A percentile compares a stretch with the other conserved stretches of the same genome.
Evolutionary conservation across 2,888 invertebrate genomes (phyloP).

Genomic region (Lamellibrachia satsuma): DNA sequence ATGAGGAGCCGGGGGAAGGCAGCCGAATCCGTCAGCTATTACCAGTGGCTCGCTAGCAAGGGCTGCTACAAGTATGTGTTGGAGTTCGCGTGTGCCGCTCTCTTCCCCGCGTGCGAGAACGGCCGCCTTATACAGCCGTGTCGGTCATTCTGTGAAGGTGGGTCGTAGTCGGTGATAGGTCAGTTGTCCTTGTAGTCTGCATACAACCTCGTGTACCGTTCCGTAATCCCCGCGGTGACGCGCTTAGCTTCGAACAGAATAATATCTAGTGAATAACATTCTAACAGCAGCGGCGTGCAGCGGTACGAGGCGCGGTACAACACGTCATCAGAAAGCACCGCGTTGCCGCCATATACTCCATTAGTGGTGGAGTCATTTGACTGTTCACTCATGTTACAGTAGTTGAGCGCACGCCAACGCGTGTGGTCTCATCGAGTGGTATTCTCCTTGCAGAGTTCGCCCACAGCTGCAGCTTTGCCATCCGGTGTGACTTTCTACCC

Average conservation of each 20-base stretch:
- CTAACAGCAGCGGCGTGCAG: too few species aligned
- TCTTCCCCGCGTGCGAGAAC: background rate
- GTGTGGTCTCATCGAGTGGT: background rate
- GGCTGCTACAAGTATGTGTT: background rate
- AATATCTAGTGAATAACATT: too few species aligned
- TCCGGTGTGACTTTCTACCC: background rate
- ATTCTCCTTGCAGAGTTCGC: background rate
- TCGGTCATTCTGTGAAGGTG: background rate
- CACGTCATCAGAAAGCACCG: too few species aligned
- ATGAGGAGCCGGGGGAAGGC: background rate
- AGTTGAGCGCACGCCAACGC: background rate
- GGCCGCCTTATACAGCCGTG: background rate
- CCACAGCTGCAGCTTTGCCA: background rate
- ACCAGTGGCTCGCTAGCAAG: background rate
- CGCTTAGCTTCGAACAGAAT: too few species aligned
- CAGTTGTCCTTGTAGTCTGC: background rate
- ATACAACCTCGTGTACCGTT: background rate
- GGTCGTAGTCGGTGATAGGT: background rate
- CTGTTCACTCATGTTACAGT: too few species aligned
- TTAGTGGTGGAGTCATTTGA: too few species aligned
- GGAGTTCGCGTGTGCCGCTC: background rate
- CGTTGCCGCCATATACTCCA: too few species aligned
- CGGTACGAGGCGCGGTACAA: too few species aligned
- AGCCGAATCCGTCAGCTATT: background rate
- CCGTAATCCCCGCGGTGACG: too few species aligned